A percentile compares a stretch with the other conserved stretches of the same genome.
These are phyloP conservation scores for Prunella himalayana DNA, from an alignment of 2,113 vertebrate species.

Conservation along the genomic window DNA sequence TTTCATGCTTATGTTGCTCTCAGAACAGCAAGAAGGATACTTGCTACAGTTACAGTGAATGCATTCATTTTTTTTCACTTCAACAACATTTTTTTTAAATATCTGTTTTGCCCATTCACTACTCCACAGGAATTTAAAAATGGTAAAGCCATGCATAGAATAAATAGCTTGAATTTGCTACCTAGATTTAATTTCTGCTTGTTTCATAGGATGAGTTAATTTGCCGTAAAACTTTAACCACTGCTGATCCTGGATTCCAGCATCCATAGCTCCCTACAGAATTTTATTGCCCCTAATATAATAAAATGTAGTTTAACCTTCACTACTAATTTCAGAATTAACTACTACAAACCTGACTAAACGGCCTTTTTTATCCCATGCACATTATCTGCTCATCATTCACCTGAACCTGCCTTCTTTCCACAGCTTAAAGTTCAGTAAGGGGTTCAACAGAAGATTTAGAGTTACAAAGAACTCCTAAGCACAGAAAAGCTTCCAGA, in stretches of 20 bases:
- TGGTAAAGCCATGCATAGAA: not conserved
- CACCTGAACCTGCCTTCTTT: not conserved
- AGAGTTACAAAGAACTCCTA: not conserved
- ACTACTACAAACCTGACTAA: conserved; percentile 7
- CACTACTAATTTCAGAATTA: conserved; percentile 43
- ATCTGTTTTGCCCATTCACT: not conserved
- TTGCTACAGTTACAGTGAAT: not conserved
- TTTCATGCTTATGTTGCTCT: not conserved
- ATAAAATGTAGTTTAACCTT: conserved; percentile 37
- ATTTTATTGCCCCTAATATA: not conserved
- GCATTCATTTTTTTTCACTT: not conserved
- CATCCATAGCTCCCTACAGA: not conserved
- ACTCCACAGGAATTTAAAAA: not conserved
- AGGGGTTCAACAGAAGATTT: not conserved
- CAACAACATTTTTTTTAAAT: not conserved
- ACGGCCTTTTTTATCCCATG: not conserved
- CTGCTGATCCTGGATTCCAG: not conserved
- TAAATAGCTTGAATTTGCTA: not conserved
- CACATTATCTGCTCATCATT: not conserved
- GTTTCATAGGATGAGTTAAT: not conserved
- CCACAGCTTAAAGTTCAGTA: not conserved
- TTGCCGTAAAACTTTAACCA: conserved; percentile 12
- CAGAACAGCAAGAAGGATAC: not conserved
- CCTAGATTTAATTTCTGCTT: not conserved
- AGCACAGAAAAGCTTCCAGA: not conserved